These are phyloP conservation scores for Cladopsammia gracilis DNA, from an alignment of 64 coral and sea anemone genomes.

Conservation along the genomic window DNA sequence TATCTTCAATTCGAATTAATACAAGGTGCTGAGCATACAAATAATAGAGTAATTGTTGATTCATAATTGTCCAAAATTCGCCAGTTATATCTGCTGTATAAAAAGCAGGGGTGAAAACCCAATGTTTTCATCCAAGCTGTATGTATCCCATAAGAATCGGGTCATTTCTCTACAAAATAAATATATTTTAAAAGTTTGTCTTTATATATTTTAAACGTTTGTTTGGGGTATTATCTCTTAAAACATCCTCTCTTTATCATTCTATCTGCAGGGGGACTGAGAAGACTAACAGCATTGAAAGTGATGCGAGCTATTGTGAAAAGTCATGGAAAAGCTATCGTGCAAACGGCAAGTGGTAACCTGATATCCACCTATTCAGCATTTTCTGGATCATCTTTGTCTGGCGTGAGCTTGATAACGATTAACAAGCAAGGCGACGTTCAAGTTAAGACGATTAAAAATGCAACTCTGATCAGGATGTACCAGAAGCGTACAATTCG, in stretches of 20 bases:
- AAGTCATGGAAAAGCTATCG: conserved; percentile 66
- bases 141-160: too few relatives aligned
- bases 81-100: too few relatives aligned
- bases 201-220: too few relatives aligned
- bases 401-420: conserved; percentile 63
- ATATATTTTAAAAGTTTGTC: too few relatives aligned
- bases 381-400: conserved; percentile 7
- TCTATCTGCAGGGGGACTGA: conserved; percentile 13
- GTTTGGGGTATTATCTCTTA: too few relatives aligned
- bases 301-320: conserved; percentile 67
- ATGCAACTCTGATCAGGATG: conserved; percentile 30
- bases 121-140: too few relatives aligned
- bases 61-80: too few relatives aligned
- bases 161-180: too few relatives aligned
- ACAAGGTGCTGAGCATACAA: too few relatives aligned
- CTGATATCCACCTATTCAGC: conserved; percentile 36
- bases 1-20: too few relatives aligned
- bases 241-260: neutral
- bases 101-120: too few relatives aligned
- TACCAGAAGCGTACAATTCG: conserved; percentile 37
- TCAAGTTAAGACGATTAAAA: conserved; percentile 19
- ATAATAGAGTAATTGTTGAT: too few relatives aligned
- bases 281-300: conserved; percentile 33
- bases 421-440: conserved; percentile 37
- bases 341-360: conserved; percentile 50